Conservation (phyloP, 2,797 vertebrate species). For the Semaprochilodus insignis region DNA sequence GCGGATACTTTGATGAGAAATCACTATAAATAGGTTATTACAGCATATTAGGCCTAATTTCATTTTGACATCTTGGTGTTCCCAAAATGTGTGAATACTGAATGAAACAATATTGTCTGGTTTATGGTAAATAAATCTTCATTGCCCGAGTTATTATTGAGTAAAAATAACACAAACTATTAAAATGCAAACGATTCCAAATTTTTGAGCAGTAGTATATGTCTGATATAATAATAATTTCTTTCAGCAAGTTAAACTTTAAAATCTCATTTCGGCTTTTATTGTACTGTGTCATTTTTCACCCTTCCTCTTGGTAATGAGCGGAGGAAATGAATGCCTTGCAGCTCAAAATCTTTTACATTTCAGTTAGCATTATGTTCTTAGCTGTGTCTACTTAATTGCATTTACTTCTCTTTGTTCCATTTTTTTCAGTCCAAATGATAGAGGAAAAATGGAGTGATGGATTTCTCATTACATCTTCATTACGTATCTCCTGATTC, state of each 20-base stretch:
- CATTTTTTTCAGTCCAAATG: slow-evolving; percentile 39
- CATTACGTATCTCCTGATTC: slow-evolving; percentile 44
- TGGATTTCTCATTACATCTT: slow-evolving; percentile 59
- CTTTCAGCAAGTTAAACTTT: slow-evolving; percentile 57
- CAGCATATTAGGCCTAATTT: no score
- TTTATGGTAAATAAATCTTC: background rate
- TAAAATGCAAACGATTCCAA: background rate
- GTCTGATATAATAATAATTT: slow-evolving; percentile 54
- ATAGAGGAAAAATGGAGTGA: slow-evolving; percentile 35
- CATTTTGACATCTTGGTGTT: background rate
- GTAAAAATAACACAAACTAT: background rate
- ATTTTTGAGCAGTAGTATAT: background rate
- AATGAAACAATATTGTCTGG: background rate
- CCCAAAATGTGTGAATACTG: background rate
- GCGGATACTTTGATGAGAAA: background rate
- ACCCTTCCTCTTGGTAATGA: slow-evolving; percentile 51
- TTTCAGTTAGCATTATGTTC: slow-evolving; percentile 55
- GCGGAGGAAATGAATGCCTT: slow-evolving; percentile 52
- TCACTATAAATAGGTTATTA: background rate
- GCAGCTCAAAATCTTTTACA: slow-evolving; percentile 54
- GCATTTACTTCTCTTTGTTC: slow-evolving; percentile 47
- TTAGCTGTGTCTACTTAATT: slow-evolving; percentile 53
- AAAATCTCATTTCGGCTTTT: slow-evolving; percentile 60
- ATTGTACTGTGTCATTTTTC: slow-evolving; percentile 59
- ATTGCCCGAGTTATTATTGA: background rate